Base-by-base conservation (phyloP, 2,113 vertebrate species). In the Crocuta crocuta region DNA sequence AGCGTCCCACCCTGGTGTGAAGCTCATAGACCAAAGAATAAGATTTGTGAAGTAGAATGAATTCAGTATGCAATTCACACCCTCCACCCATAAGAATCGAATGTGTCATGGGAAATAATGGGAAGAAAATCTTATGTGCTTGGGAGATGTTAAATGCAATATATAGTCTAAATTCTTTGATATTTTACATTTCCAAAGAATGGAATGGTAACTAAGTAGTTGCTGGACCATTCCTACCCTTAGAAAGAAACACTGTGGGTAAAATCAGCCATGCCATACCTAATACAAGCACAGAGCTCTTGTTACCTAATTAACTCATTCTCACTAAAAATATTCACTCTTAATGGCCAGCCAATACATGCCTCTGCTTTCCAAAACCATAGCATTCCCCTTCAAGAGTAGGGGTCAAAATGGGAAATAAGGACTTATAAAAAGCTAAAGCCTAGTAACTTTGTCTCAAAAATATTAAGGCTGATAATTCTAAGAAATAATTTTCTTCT, bases 211-310 rank as follows among this genome's bases (percentile, higher is more conserved):
- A 94, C 0, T 0, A 26, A 68, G 7, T 21, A 55, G 15, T 80
- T 4, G 10, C 90, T 66, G 84, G 81, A 11, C 43, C 26, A 89
- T 48, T 81, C 61, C 19, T 61, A 50, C 19, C 0, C 35, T 24
- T 91, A 81, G 17, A 63, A 94, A 97, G 19, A 96, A 83, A 96
- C 23, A 68, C 23, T 81, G 63, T 35, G 61, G 21, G 19, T n/a
- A 71, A 92, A 45, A 74, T 53, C 79, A 23, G 10, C 19, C 19
- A 74, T 2, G 24, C 24, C 26, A 10, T 66, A 31, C 58, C 79
- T 61, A 63, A 92, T 85, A 92, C 6, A 58, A n/a, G 2, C 79
- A 55, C 7, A 70, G 81, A 79, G 16, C 8, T 8, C 23, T 12
- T 89, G 6, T 58, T 82, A 89, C 3, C 15, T 48, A 80, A 6